phyloP scores from a whole-genome alignment of 2,113 vertebrate species.

The Circaetus gallicus region DNA sequence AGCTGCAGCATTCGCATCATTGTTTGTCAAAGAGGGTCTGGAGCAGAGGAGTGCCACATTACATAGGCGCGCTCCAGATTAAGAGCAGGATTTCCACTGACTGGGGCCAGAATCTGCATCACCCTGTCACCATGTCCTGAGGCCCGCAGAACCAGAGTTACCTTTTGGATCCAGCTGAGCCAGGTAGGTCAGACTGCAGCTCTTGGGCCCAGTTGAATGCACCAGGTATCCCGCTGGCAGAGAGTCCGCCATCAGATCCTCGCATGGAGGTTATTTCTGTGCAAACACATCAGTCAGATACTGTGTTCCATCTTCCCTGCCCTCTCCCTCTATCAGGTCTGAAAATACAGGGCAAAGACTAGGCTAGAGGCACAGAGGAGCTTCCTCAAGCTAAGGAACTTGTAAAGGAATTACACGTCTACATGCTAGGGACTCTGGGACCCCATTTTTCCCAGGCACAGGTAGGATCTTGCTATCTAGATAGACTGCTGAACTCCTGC shows the following conservation, averaged over 20 bases:
- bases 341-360: neutral
- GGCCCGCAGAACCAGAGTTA: neutral
- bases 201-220: too few relatives aligned
- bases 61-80: neutral
- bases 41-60: neutral
- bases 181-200: too few relatives aligned
- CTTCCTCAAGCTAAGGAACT: neutral
- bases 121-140: neutral
- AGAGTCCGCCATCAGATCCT: too few relatives aligned
- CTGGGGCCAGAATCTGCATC: neutral
- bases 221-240: too few relatives aligned
- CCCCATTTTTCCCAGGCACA: neutral
- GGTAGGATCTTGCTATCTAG: neutral
- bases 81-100: neutral
- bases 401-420: neutral
- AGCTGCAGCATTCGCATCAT: neutral
- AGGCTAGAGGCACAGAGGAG: neutral
- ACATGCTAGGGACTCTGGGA: neutral
- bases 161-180: constrained; percentile 84
- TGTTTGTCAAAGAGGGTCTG: neutral
- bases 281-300: too few relatives aligned
- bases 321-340: neutral
- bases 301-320: neutral
- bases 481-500: too few relatives aligned
- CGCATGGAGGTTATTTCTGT: too few relatives aligned